Evolutionary conservation across 2,888 invertebrate species (phyloP).

Genomic region (Coleophora deauratella): DNA sequence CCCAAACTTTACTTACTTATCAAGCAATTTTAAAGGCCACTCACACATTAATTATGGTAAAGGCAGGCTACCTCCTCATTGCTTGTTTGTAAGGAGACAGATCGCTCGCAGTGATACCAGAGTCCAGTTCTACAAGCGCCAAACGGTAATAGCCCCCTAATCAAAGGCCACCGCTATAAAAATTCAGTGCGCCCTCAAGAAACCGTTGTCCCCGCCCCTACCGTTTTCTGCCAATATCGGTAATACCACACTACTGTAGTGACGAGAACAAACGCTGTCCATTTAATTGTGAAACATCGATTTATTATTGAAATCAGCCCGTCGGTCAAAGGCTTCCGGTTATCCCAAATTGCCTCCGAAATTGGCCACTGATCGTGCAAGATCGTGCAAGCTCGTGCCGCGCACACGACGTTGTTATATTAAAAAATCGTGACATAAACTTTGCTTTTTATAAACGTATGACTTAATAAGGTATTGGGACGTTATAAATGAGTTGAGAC

Average conservation of each 20-base stretch:
- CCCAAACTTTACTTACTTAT: too few relatives aligned
- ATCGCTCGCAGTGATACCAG: slow-evolving; percentile 2
- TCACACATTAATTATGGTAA: slow-evolving; percentile 4
- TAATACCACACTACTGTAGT: slow-evolving; percentile 63
- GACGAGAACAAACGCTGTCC: slow-evolving; percentile 44
- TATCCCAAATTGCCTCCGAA: slow-evolving; percentile 60
- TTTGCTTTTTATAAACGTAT: neutral
- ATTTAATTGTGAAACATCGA: slow-evolving; percentile 56
- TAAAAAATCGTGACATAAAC: slow-evolving; percentile 28
- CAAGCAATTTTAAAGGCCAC: too few relatives aligned
- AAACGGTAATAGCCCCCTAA: slow-evolving; percentile 50
- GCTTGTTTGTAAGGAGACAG: slow-evolving; percentile 3
- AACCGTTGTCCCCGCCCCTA: slow-evolving; percentile 61
- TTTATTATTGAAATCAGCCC: slow-evolving; percentile 65
- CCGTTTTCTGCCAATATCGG: slow-evolving; percentile 55
- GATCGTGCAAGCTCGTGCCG: slow-evolving; percentile 56
- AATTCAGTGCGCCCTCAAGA: slow-evolving; percentile 38
- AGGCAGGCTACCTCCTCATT: slow-evolving; percentile 9
- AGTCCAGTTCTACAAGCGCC: slow-evolving; percentile 23
- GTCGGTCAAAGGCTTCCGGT: slow-evolving; percentile 58
- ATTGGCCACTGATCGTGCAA: slow-evolving; percentile 56
- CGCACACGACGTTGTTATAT: slow-evolving; percentile 48
- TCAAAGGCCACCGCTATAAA: slow-evolving; percentile 54
- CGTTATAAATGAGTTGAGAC: neutral
- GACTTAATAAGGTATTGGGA: neutral